Percentiles rank a stretch among this genome's conserved stretches.
phyloP scores from a whole-genome alignment of 2,113 vertebrate species.

The Callaeas wilsoni region DNA sequence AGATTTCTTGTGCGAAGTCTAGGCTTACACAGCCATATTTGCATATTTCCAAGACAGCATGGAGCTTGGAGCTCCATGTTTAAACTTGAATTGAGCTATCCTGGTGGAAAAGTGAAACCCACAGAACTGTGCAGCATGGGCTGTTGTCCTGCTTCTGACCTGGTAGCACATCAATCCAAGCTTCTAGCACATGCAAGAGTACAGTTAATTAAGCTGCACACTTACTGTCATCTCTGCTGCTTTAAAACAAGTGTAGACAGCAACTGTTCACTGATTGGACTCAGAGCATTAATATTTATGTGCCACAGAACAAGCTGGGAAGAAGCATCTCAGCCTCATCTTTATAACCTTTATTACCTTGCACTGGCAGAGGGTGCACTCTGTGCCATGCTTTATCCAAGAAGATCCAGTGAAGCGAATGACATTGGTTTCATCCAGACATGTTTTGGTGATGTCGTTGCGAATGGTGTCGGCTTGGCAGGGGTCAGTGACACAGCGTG shows the following conservation, averaged over 20 bases:
- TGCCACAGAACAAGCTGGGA: not conserved
- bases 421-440: slow-evolving; percentile 89
- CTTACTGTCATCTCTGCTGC: not conserved
- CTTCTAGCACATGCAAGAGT: not conserved
- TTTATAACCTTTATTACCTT: slow-evolving; percentile 73
- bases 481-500: slow-evolving; percentile 88
- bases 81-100: not conserved
- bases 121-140: not conserved
- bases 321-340: not conserved
- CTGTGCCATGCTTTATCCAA: slow-evolving; percentile 95
- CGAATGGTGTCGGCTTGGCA: slow-evolving; percentile 91
- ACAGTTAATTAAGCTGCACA: not conserved
- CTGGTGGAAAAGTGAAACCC: not conserved
- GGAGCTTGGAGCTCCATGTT: not conserved
- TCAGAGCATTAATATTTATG: not conserved
- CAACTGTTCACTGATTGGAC: not conserved
- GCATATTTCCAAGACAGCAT: not conserved
- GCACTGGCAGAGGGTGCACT: slow-evolving; percentile 97
- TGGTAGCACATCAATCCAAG: not conserved
- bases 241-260: not conserved
- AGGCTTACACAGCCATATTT: not conserved
- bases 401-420: slow-evolving; percentile 94
- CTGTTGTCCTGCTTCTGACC: not conserved
- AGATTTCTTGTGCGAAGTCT: not conserved
- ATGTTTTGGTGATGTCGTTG: slow-evolving; percentile 97